phyloP scores from a whole-genome alignment of 1,140 invertebrate genomes.

The Neodiprion virginianus region DNA sequence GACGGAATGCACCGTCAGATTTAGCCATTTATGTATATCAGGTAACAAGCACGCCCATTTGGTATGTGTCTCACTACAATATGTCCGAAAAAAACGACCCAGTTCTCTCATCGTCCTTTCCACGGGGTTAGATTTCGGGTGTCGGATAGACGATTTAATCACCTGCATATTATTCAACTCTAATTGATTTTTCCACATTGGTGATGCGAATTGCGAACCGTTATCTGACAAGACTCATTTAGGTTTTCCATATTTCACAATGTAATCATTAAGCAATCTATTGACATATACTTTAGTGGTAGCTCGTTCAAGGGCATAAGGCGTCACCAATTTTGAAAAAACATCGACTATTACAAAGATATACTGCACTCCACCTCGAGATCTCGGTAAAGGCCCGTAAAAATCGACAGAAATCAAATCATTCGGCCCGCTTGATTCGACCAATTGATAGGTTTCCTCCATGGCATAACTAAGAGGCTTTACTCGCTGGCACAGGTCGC shows the following conservation, averaged over 20 bases:
- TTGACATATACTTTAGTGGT: conserved; percentile 13
- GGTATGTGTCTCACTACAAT: not conserved
- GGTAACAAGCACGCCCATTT: not conserved
- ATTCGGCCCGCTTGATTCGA: conserved; percentile 10
- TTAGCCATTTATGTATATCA: not conserved
- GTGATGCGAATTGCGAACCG: not conserved
- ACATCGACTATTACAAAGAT: conserved; percentile 21
- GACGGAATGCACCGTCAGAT: not conserved
- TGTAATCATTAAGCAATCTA: conserved; percentile 20
- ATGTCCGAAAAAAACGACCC: not conserved
- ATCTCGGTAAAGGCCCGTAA: conserved; percentile 21
- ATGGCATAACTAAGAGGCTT: conserved; percentile 2
- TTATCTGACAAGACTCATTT: not conserved
- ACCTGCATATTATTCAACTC: not conserved
- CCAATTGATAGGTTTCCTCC: conserved; percentile 15
- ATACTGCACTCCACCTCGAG: conserved; percentile 15
- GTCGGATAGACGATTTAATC: not conserved
- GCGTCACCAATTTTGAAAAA: conserved; percentile 15
- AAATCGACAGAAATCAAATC: conserved; percentile 22
- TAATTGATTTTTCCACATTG: not conserved
- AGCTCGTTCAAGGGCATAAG: conserved; percentile 18
- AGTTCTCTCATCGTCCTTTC: not conserved
- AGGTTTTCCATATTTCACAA: not conserved
- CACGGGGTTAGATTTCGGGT: conserved; percentile 1
- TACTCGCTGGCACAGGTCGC: conserved; percentile 19